Evolutionary conservation across 2,113 vertebrate genomes (phyloP), one percentile per base, ranked within the genome.

Genomic region (Lampris megalopsis): DNA sequence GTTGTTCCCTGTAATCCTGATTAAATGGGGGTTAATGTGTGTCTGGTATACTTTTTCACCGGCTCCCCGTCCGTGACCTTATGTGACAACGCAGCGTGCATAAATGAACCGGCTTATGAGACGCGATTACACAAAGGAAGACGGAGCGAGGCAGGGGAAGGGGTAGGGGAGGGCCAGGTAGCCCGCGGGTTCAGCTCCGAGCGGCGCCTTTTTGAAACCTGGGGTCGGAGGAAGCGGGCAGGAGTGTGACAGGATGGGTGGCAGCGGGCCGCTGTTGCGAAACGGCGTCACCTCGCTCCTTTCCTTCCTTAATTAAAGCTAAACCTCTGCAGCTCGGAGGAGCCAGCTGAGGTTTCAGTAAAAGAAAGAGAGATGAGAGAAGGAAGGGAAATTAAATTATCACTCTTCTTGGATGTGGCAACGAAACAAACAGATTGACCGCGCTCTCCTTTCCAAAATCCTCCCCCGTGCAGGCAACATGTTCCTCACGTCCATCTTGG

Each of bases 381-480:
- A 89, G 90, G 86, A 93, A 90, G 85, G 86, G 87, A 91, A 90
- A 92, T 91, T 76, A 91, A 92, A 91, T 91, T 88, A 92, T 92
- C 92, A 91, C 89, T 94, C 90, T 89, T 93, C 91, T 93, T 94
- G 94, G 92, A 94, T 89, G 92, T 94, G 92, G 89, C 90, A 93
- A 90, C 80, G 90, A 93, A 94, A 94, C 91, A 94, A 94, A 95
- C 94, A 95, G 94, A 94, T 95, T 95, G 94, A 94, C 93, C 94
- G 92, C 83, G 86, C 89, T 94, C 93, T 90, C 87, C 90, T 91
- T 91, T 95, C 94, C 94, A 94, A 93, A 95, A 94, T 94, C 94
- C 94, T 94, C 94, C 94, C 94, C 94, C 94, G 88, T 94, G 86
- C 92, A 93, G 90, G 90, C 94, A 94, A 94, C 94, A 95, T 94